These are phyloP conservation scores for Triplophysa dalaica DNA, from an alignment of 2,113 vertebrate genomes.

Conservation along the genomic window DNA sequence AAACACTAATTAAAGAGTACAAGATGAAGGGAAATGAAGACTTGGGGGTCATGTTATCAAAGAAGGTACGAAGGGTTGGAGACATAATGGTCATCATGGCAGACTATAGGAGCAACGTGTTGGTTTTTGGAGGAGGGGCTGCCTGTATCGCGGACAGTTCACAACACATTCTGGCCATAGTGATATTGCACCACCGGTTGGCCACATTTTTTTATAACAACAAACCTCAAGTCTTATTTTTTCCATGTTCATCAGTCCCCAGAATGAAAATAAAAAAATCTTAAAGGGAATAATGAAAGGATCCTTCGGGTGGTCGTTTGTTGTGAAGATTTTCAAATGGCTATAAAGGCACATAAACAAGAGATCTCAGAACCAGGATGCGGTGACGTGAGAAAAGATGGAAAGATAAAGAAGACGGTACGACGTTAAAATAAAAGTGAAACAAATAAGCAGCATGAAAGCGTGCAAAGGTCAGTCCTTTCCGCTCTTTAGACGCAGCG, in stretches of 20 bases:
- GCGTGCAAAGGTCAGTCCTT: neutral
- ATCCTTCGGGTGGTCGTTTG: neutral
- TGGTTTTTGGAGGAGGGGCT: neutral
- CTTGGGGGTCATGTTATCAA: constrained; percentile 6
- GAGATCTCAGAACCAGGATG: constrained; percentile 63
- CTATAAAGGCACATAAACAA: constrained; percentile 97
- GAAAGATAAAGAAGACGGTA: constrained; percentile 38
- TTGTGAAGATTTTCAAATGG: constrained; percentile 54
- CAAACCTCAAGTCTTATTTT: constrained; percentile 12
- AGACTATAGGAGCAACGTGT: neutral
- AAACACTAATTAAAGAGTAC: neutral
- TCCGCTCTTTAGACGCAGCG: too few species aligned
- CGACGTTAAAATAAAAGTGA: constrained; percentile 4
- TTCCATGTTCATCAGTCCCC: neutral
- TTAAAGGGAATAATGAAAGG: neutral
- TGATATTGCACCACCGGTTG: neutral
- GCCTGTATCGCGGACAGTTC: neutral
- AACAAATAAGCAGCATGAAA: neutral
- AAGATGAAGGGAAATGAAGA: neutral
- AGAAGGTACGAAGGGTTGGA: neutral
- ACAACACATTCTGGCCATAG: neutral
- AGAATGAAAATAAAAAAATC: neutral
- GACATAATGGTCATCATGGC: neutral
- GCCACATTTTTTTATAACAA: neutral
- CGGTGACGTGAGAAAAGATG: neutral